Conservation (phyloP, 92 coral and sea anemone species). For the Zoanthus solanderi region DNA sequence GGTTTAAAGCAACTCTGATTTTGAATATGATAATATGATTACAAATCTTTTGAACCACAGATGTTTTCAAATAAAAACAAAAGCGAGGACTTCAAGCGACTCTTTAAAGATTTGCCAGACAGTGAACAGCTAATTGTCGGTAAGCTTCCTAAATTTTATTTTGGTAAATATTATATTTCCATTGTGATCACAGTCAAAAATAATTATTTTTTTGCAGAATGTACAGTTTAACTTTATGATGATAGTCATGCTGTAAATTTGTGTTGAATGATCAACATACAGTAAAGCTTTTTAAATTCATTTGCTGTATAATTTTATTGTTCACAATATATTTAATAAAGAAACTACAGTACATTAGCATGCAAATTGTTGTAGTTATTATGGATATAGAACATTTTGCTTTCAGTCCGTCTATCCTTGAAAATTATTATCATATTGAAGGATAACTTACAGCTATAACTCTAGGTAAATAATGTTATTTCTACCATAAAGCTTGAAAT, state of each 20-base stretch:
- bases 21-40: neutral
- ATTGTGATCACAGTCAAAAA: neutral
- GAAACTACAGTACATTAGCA: too few relatives aligned
- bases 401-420: too few relatives aligned
- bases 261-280: too few relatives aligned
- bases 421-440: too few relatives aligned
- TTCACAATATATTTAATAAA: too few relatives aligned
- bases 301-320: too few relatives aligned
- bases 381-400: too few relatives aligned
- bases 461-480: too few relatives aligned
- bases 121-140: conserved; percentile 96
- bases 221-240: neutral
- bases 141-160: conserved; percentile 40
- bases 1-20: neutral
- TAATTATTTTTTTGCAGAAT: neutral
- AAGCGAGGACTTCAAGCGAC: conserved; percentile 90
- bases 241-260: neutral
- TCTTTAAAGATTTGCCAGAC: conserved; percentile 94
- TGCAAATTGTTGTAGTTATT: too few relatives aligned
- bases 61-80: conserved; percentile 96
- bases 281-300: too few relatives aligned
- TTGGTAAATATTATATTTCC: neutral
- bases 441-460: too few relatives aligned
- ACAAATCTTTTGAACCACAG: conserved; percentile 42
- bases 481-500: too few relatives aligned